These are phyloP conservation scores for Neotoxoptera formosana DNA, from an alignment of 1,140 invertebrate species.

Conservation along the genomic window DNA sequence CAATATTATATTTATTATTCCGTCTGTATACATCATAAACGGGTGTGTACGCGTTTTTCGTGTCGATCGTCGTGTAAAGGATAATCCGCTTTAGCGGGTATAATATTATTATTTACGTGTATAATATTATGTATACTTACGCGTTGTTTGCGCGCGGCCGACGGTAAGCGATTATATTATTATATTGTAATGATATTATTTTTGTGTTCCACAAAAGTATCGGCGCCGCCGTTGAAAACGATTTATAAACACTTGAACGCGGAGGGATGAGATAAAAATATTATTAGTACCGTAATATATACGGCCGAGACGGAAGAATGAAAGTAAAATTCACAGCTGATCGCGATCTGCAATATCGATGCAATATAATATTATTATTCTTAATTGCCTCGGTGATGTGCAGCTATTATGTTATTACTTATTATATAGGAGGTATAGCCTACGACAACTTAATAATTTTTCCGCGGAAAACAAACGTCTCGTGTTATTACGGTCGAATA, in stretches of 20 bases:
- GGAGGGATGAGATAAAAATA: background rate
- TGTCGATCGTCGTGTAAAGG: background rate
- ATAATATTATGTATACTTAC: background rate
- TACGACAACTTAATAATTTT: background rate
- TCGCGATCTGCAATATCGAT: background rate
- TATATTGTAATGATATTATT: background rate
- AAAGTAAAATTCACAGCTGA: background rate
- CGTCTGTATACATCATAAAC: background rate
- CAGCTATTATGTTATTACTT: background rate
- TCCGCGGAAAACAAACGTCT: background rate
- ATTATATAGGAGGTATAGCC: background rate
- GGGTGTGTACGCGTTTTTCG: background rate
- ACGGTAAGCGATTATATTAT: background rate
- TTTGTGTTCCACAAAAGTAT: background rate
- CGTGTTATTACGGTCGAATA: background rate
- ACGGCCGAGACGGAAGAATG: background rate
- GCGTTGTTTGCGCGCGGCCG: background rate
- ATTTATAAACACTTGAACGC: background rate
- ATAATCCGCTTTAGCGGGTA: background rate
- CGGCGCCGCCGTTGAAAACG: background rate
- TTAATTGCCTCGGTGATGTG: background rate
- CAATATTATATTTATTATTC: background rate
- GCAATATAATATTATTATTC: background rate
- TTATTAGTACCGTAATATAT: background rate
- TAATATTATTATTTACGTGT: background rate